Percentiles rank a stretch among this genome's conserved stretches.
Evolutionary conservation across 1,140 invertebrate genomes (phyloP).

Genomic region (Papilio xuthus): DNA sequence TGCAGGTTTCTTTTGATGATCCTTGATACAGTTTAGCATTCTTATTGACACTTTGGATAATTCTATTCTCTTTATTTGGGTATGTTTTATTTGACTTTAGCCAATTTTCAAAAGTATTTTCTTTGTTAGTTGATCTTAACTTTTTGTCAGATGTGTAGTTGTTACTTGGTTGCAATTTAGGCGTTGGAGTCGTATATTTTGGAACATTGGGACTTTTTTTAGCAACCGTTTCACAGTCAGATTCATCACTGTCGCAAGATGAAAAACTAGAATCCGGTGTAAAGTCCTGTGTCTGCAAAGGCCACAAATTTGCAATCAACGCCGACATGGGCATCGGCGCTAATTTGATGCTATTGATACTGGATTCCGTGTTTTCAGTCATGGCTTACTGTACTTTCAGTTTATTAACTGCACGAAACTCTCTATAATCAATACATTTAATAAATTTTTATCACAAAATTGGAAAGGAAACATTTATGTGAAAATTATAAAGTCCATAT

Average conservation of each 20-base stretch:
- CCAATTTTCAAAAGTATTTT: constrained; percentile 53
- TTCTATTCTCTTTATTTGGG: constrained; percentile 53
- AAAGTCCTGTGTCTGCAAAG: constrained; percentile 58
- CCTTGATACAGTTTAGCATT: constrained; percentile 43
- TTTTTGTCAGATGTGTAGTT: constrained; percentile 63
- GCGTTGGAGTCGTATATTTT: constrained; percentile 54
- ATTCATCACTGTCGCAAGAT: constrained; percentile 65
- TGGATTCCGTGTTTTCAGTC: constrained; percentile 68
- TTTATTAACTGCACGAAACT: neutral
- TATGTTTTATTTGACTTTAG: constrained; percentile 50
- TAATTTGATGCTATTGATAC: constrained; percentile 73
- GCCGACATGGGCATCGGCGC: constrained; percentile 76
- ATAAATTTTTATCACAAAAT: neutral
- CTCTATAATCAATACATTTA: constrained; percentile 15
- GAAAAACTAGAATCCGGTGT: constrained; percentile 63
- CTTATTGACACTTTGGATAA: constrained; percentile 43
- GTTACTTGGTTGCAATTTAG: constrained; percentile 55
- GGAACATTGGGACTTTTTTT: constrained; percentile 55
- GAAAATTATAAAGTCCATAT: neutral
- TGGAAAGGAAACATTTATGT: neutral
- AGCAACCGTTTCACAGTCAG: constrained; percentile 55
- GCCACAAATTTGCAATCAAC: constrained; percentile 71
- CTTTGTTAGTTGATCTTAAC: constrained; percentile 55
- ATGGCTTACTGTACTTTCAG: constrained; percentile 48
- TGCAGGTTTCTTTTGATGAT: constrained; percentile 55